Evolutionary conservation across 2,797 vertebrate genomes (phyloP).

Genomic region (Silurus aristotelis): DNA sequence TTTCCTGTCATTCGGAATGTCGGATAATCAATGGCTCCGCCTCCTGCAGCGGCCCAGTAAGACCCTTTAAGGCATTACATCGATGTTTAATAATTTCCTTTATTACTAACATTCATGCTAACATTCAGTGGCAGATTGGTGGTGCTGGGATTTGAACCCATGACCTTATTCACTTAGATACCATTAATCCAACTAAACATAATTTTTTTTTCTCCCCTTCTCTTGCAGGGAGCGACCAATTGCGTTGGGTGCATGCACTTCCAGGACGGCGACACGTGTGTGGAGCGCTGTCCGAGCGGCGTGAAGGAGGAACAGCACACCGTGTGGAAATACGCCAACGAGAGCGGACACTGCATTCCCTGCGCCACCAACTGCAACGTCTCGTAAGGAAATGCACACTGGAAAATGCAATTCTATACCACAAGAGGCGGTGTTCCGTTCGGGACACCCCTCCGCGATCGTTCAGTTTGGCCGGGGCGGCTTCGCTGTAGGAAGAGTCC

Average conservation of each 20-base stretch:
- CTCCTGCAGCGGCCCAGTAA: constrained; percentile 87
- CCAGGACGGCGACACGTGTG: constrained; percentile 83
- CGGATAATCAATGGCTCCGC: constrained; percentile 83
- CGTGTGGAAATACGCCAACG: constrained; percentile 91
- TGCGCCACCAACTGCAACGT: constrained; percentile 92
- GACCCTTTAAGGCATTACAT: constrained; percentile 40
- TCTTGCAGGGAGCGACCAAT: constrained; percentile 60
- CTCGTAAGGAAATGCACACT: constrained; percentile 77
- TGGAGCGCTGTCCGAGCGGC: constrained; percentile 87
- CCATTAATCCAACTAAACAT: not conserved
- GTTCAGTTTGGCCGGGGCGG: too few species aligned
- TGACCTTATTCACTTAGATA: too few species aligned
- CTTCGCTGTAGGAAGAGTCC: too few species aligned
- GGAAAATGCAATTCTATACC: not conserved
- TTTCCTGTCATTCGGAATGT: constrained; percentile 88
- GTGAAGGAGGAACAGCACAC: constrained; percentile 87
- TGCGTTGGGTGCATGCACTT: constrained; percentile 83
- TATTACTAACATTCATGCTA: too few species aligned
- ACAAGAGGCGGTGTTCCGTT: too few species aligned
- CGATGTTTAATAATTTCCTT: too few species aligned
- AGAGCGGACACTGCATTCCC: constrained; percentile 80
- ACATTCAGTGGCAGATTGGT: too few species aligned
- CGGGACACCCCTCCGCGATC: too few species aligned
- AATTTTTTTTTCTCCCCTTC: not conserved
- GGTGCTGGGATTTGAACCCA: too few species aligned